Evolutionary conservation across 2,888 invertebrate species (phyloP).

Genomic region (Sabellastarte sp.): DNA sequence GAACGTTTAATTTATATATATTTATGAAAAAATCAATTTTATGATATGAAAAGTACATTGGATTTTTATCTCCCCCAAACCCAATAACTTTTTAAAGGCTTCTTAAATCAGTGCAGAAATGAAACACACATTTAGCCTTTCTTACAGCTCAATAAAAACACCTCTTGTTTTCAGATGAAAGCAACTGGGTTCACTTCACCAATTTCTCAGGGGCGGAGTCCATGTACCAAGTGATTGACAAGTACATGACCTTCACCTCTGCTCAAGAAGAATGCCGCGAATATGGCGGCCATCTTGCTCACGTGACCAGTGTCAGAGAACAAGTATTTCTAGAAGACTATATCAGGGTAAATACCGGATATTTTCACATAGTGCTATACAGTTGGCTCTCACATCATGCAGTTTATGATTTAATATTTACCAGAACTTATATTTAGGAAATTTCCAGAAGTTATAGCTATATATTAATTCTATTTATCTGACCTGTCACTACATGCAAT

Average conservation of each 20-base stretch:
- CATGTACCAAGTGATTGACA: conserved; percentile 22
- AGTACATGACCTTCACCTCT: conserved; percentile 22
- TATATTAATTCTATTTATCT: neutral
- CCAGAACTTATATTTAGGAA: neutral
- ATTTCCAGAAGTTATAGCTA: neutral
- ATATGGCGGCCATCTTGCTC: conserved; percentile 27
- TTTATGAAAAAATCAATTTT: too few relatives aligned
- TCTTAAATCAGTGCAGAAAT: too few relatives aligned
- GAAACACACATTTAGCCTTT: too few relatives aligned
- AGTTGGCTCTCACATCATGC: neutral
- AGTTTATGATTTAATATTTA: neutral
- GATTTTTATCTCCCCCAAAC: too few relatives aligned
- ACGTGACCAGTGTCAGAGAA: conserved; percentile 28
- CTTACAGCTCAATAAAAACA: too few relatives aligned
- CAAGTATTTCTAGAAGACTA: conserved; percentile 31
- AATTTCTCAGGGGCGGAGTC: conserved; percentile 19
- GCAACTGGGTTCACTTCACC: conserved; percentile 25
- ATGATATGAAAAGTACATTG: too few relatives aligned
- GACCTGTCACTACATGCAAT: neutral
- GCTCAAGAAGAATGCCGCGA: conserved; percentile 29
- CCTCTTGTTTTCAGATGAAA: conserved; percentile 11
- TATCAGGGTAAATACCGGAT: conserved; percentile 2
- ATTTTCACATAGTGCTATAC: neutral
- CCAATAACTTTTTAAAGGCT: too few relatives aligned
- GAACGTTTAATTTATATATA: too few relatives aligned